These are phyloP conservation scores for Patiria pectinifera DNA, from an alignment of 53 echinoderm and acorn worm genomes.

Conservation along the genomic window DNA sequence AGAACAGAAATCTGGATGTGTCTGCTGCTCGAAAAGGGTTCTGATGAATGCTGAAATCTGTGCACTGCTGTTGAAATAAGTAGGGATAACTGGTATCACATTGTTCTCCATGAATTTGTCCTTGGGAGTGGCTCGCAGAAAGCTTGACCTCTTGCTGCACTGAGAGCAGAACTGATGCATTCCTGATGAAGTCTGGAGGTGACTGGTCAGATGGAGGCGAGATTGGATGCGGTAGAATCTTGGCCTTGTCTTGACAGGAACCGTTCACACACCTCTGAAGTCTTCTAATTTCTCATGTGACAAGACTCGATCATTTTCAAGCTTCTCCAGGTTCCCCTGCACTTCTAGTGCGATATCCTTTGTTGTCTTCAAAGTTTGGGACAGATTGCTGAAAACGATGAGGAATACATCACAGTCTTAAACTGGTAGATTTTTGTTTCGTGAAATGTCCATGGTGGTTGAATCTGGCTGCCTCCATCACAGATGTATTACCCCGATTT, in stretches of 20 bases:
- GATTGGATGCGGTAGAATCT: background rate
- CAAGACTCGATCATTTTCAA: background rate
- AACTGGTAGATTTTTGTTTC: background rate
- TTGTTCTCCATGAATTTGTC: no score
- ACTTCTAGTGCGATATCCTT: background rate
- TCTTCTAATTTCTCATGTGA: background rate
- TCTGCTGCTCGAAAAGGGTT: no score
- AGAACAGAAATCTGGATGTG: no score
- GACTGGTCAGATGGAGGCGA: background rate
- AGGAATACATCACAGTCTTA: background rate
- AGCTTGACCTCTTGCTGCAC: no score
- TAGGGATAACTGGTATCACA: no score
- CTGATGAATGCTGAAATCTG: no score
- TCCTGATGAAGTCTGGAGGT: background rate
- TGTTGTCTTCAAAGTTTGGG: background rate
- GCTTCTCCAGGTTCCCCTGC: background rate
- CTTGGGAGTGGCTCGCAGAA: no score
- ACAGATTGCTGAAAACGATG: background rate
- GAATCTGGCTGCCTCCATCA: background rate
- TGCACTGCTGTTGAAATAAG: no score
- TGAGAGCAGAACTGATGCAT: background rate
- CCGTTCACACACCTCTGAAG: background rate
- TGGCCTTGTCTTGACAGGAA: background rate
- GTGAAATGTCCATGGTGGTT: background rate
- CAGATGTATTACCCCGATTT: background rate